Evolutionary conservation across 2,113 vertebrate genomes (phyloP), one percentile per base, ranked within the genome.

Genomic region (Galemys pyrenaicus): DNA sequence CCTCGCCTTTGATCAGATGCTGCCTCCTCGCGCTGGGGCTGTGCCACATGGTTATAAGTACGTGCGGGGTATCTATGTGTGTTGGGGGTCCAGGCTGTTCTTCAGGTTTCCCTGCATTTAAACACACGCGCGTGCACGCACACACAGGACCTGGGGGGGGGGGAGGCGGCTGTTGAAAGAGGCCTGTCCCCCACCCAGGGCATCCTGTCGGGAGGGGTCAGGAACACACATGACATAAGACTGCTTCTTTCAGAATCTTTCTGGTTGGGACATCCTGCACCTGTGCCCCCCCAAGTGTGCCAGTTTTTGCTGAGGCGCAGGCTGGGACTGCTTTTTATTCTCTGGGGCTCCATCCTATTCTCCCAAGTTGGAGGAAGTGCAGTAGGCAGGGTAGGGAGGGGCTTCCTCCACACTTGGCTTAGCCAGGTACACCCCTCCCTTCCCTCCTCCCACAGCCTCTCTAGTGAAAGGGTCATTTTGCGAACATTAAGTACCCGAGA

Each of bases 41-140:
- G 39, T 22, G 22, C 44, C 20, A 75, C 73, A 44, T 1, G 60
- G 39, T 32, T 75, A 6, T 3, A 20, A 46, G 65, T 62, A 54
- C 17, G 7, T 58, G n/a, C n/a, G 12, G 64, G 73, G 51, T 82
- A 37, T 35, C 17, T 80, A 41, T 68, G 81, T 78, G 44, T 81
- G 8, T 32, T 39, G 35, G 28, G 62, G 37, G 6, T 35, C 6
- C 16, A 9, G 60, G 28, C 7, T 26, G 13, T 80, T 93, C 89
- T 88, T 92, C 37, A 89, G 37, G n/a, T n/a, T 87, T 94, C 54
- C 26, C 30, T 71, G 41, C 22, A 56, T 89, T 85, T 35, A 70
- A 1, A 32, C 24, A 39, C 56, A 49, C 17, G 39, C 2, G 41
- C 1, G 22, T n/a, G 22, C 51, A 87, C 16, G 58, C 22, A 46